Evolutionary conservation across 2,113 vertebrate genomes (phyloP).

Genomic region (Parotia lawesii): DNA sequence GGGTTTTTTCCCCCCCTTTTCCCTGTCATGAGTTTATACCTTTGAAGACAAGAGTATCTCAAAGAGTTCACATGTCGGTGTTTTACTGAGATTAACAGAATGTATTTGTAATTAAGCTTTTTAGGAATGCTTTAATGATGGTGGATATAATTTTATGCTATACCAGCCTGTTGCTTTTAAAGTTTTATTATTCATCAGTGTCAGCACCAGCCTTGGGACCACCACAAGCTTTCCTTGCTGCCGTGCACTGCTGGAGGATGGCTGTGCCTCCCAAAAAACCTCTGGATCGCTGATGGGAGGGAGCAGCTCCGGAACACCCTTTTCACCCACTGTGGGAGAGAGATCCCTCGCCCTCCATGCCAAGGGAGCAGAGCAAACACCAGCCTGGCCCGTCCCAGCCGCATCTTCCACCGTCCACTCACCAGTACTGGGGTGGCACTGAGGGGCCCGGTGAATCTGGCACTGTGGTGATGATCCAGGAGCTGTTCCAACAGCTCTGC

Average conservation of each 20-base stretch:
- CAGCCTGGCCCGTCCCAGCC: not conserved
- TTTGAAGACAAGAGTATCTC: not conserved
- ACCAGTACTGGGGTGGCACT: not conserved
- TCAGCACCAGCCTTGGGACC: not conserved
- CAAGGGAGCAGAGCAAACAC: not conserved
- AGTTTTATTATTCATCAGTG: not conserved
- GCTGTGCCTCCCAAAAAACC: not conserved
- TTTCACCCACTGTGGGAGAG: not conserved
- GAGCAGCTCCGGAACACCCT: not conserved
- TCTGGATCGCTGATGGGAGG: not conserved
- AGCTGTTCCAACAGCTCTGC: not conserved
- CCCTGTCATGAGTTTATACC: slow-evolving; percentile 8
- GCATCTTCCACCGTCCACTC: not conserved
- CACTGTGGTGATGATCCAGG: not conserved
- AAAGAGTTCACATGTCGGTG: not conserved
- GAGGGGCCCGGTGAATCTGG: not conserved
- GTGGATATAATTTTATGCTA: not conserved
- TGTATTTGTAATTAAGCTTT: not conserved
- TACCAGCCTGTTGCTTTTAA: not conserved
- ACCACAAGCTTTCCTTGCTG: not conserved
- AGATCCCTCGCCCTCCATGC: not conserved
- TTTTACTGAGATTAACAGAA: not conserved
- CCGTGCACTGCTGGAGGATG: accelerated
- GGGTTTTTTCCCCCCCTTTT: not conserved
- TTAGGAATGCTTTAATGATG: not conserved